Conservation (phyloP, 2,888 invertebrate genomes). For the Folsomia candida region DNA sequence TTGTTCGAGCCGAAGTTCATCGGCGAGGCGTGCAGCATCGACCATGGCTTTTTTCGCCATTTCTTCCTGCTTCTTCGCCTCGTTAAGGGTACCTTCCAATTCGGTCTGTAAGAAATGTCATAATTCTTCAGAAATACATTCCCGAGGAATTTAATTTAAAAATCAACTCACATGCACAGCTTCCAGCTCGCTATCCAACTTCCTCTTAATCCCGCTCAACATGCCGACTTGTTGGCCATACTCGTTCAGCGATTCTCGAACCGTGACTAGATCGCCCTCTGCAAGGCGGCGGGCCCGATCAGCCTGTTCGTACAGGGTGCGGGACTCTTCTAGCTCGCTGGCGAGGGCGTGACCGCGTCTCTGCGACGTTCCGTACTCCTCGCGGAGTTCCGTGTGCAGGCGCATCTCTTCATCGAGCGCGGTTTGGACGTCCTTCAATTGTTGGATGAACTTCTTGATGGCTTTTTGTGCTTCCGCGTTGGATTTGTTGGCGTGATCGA, state of each 20-base stretch:
- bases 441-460: conserved; percentile 59
- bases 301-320: conserved; percentile 53
- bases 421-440: conserved; percentile 56
- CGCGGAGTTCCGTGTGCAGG: conserved; percentile 59
- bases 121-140: background rate
- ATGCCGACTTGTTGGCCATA: conserved; percentile 57
- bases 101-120: conserved; percentile 55
- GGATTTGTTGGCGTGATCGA: conserved; percentile 61
- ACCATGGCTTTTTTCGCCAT: conserved; percentile 58
- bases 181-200: conserved; percentile 60
- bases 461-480: conserved; percentile 60
- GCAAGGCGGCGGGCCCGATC: conserved; percentile 60
- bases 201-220: conserved; percentile 59
- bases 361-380: conserved; percentile 59
- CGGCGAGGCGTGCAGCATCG: conserved; percentile 62
- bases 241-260: conserved; percentile 60
- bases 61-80: conserved; percentile 53
- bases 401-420: conserved; percentile 60
- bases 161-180: conserved; percentile 56
- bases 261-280: conserved; percentile 59
- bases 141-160: too few species aligned
- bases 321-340: conserved; percentile 60
- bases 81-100: conserved; percentile 53
- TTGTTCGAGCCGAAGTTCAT: conserved; percentile 63
- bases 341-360: conserved; percentile 58